A percentile compares a stretch with the other conserved stretches of the same genome.
phyloP scores from a whole-genome alignment of 2,113 vertebrate genomes.

The Melanotaenia duboulayi region DNA sequence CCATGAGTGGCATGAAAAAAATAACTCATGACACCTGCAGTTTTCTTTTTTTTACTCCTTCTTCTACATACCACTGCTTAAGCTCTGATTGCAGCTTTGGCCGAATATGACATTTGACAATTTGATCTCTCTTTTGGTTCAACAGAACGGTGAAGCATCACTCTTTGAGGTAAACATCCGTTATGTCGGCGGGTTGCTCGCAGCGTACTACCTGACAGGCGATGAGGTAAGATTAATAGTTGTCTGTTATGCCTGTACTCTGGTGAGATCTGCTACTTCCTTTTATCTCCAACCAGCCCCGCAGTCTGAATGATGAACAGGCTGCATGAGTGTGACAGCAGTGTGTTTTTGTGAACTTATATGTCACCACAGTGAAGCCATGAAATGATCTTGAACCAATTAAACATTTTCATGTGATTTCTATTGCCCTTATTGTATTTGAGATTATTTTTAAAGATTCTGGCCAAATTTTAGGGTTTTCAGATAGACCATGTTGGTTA shows the following conservation, averaged over 20 bases:
- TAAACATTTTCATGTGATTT: constrained; percentile 2
- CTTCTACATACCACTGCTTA: background rate
- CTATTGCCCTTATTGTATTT: background rate
- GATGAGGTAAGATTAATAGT: constrained; percentile 88
- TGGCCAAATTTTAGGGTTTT: background rate
- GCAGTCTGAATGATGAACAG: constrained; percentile 59
- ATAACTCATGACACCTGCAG: background rate
- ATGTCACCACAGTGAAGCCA: background rate
- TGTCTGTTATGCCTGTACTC: constrained; percentile 45
- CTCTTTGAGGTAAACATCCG: constrained; percentile 99
- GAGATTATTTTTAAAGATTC: background rate
- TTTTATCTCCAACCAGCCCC: constrained; percentile 38
- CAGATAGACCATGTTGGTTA: too few relatives aligned
- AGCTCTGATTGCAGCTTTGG: constrained; percentile 1
- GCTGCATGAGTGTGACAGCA: constrained; percentile 10
- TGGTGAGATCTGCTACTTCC: constrained; percentile 53
- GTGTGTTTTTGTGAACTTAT: constrained; percentile 10
- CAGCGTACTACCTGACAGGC: constrained; percentile 91
- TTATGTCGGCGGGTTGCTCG: constrained; percentile 93
- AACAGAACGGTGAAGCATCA: constrained; percentile 95
- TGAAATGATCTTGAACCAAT: constrained; percentile 15
- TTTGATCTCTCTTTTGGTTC: constrained; percentile 53
- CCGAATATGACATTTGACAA: constrained; percentile 48
- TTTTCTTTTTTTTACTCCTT: background rate
- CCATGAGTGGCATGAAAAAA: background rate